phyloP scores from a whole-genome alignment of 2,888 invertebrate species.

The Acrocera orbiculus region DNA sequence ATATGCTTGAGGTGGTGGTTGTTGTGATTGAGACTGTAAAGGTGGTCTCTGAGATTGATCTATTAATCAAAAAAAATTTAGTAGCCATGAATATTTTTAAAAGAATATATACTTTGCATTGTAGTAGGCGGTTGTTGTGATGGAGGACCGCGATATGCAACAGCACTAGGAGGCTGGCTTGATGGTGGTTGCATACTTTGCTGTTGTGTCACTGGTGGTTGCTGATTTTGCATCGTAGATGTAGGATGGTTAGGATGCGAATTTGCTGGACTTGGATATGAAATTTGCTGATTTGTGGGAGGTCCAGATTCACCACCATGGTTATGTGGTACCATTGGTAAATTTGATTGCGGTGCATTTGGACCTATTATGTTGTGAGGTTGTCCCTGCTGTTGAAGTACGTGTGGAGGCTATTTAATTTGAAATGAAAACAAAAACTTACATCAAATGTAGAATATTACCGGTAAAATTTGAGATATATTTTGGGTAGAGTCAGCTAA shows the following conservation, averaged over 20 bases:
- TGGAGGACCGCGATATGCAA: conserved; percentile 14
- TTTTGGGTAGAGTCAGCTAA: conserved; percentile 94
- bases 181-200: conserved; percentile 3
- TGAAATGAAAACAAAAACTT: no score
- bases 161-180: conserved; percentile 6
- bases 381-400: conserved; percentile 30
- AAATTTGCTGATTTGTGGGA: conserved; percentile 18
- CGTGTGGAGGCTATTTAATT: conserved; percentile 36
- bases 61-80: conserved; percentile 11
- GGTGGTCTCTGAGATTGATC: conserved; percentile 35
- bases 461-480: conserved; percentile 74
- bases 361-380: conserved; percentile 25
- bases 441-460: no score
- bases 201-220: conserved; percentile 5
- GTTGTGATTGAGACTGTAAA: conserved; percentile 40
- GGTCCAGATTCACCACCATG: conserved; percentile 27
- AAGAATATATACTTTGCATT: conserved; percentile 11
- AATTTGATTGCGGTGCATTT: conserved; percentile 18
- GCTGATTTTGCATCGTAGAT: conserved; percentile 3
- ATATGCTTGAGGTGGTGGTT: conserved; percentile 38
- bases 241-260: conserved; percentile 9
- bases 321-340: conserved; percentile 25
- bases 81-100: not conserved
- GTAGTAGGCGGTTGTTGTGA: conserved; percentile 22
- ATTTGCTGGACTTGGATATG: conserved; percentile 14